A percentile compares a stretch with the other conserved stretches of the same genome.
phyloP scores from a whole-genome alignment of 2,113 vertebrate species.

The Odocoileus hemionus region DNA sequence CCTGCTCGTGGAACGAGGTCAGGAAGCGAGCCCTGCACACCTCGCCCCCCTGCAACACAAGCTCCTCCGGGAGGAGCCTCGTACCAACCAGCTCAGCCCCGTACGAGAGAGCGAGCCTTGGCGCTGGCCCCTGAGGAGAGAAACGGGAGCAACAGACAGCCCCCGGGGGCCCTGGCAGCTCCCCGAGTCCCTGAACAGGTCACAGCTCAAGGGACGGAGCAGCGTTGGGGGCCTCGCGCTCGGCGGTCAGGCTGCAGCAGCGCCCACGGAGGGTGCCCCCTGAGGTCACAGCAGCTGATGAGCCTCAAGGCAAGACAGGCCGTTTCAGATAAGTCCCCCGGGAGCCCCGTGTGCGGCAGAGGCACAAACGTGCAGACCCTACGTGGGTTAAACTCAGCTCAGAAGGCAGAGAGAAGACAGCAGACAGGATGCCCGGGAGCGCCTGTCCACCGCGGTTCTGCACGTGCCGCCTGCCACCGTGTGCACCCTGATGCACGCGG shows the following conservation, averaged over 20 bases:
- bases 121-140: too few species aligned
- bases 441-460: not conserved
- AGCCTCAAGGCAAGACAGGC: rapidly evolving
- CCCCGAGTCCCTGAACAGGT: not conserved
- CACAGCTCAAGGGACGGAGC: not conserved
- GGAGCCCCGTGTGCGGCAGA: not conserved
- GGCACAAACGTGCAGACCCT: not conserved
- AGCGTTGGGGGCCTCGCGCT: not conserved
- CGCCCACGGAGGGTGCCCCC: not conserved
- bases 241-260: rapidly evolving
- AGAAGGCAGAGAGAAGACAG: not conserved
- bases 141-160: not conserved
- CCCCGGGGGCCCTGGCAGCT: not conserved
- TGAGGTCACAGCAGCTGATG: not conserved
- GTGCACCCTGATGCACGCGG: rapidly evolving
- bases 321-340: not conserved
- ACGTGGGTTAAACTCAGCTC: not conserved
- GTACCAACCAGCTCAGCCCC: not conserved
- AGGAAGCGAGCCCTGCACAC: not conserved
- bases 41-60: not conserved
- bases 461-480: not conserved
- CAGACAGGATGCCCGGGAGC: rapidly evolving
- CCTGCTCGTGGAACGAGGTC: not conserved
- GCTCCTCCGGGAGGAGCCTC: not conserved
- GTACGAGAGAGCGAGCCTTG: not conserved